Base-by-base conservation (phyloP, 2,113 vertebrate species). In the Oryzias javanicus region DNA sequence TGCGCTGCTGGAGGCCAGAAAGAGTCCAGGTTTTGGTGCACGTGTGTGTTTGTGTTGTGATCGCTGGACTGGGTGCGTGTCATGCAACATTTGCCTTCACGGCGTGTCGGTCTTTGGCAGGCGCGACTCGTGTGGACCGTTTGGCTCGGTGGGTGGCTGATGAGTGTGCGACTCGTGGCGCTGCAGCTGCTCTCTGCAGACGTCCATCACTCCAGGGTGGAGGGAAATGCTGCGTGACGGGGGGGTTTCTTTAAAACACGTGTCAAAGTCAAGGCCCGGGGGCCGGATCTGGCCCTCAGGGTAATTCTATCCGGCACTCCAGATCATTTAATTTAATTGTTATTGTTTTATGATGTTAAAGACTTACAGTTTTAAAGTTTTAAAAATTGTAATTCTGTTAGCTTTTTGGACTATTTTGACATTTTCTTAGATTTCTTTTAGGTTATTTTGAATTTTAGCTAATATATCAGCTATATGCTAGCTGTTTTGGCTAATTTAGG, bases 101-200 rank as follows among this genome's bases (percentile, higher is more conserved):
- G 15, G 44, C 54, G 4, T 60, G 67, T 65, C 44, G 4, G 48
- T 52, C 44, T 49, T 57, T 51, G 67, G 72, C 65, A 64, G 79
- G 64, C 74, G 71, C 52, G 66, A 66, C 60, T 67, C 60, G 16
- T 42, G 69, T 60, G 64, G 24, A 64, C 74, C 49, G 70, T 20
- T 55, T 47, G 69, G 58, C 64, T 73, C 70, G 16, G 69, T 77
- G 79, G 83, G 80, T 64, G 79, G 85, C 55, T 81, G 78, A 82
- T 79, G 75, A 70, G 53, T 62, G 76, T 45, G 17, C 42, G 41
- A 61, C 75, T 63, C 18, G 57, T 42, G 59, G 73, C 66, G 13
- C 41, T 46, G 64, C 84, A 81, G 82, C 86, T 87, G 81, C 72
- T 78, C 76, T 48, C 77, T 60, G 66, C 81, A 81, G 60, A 80